phyloP scores from a whole-genome alignment of 1,140 invertebrate genomes.

The Heterodera carotae region DNA sequence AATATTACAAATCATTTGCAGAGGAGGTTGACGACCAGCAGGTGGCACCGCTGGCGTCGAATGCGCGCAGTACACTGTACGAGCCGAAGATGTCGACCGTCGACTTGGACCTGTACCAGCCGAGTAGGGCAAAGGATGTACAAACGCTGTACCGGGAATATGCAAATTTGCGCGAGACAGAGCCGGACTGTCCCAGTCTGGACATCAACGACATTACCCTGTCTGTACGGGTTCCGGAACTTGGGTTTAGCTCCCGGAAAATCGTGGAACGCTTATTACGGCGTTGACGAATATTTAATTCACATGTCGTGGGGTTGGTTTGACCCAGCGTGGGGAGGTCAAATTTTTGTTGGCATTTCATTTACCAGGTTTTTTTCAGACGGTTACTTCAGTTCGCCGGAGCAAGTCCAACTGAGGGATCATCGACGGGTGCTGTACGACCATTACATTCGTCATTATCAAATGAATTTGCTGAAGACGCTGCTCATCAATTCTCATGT shows the following conservation, averaged over 20 bases:
- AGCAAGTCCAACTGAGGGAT: slow-evolving; percentile 41
- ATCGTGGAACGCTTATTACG: no score
- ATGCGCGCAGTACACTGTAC: slow-evolving; percentile 38
- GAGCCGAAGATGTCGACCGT: slow-evolving; percentile 37
- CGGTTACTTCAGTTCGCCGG: slow-evolving; percentile 40
- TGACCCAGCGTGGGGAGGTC: no score
- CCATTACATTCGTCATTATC: slow-evolving; percentile 45
- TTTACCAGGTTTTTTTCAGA: slow-evolving; percentile 43
- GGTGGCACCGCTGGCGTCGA: slow-evolving; percentile 28
- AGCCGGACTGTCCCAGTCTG: slow-evolving; percentile 44
- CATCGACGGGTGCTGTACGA: slow-evolving; percentile 41
- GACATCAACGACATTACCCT: slow-evolving; percentile 40
- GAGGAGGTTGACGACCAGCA: slow-evolving; percentile 21
- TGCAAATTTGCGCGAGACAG: slow-evolving; percentile 34
- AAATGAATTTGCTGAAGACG: slow-evolving; percentile 45
- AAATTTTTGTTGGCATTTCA: no score
- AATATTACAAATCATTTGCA: no score
- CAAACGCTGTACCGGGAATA: slow-evolving; percentile 41
- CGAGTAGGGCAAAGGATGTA: slow-evolving; percentile 26
- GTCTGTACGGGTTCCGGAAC: no score
- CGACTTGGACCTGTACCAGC: slow-evolving; percentile 45
- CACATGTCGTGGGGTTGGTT: no score
- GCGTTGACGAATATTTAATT: no score
- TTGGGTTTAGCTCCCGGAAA: no score
- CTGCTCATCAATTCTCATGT: slow-evolving; percentile 37